Evolutionary conservation across 2,113 vertebrate species (phyloP).

Genomic region (Murina feae): DNA sequence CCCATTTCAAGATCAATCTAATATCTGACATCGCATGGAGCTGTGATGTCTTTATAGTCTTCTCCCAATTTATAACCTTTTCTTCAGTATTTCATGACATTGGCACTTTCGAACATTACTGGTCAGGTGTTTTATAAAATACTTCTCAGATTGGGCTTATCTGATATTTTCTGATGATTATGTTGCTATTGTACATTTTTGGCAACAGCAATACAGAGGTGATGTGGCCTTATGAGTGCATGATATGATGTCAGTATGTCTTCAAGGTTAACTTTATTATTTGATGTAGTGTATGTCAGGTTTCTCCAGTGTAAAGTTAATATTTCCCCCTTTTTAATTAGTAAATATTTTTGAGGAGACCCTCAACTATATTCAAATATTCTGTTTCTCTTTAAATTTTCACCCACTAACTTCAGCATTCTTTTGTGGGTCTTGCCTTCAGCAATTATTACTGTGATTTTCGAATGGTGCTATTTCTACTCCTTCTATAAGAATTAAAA

Average conservation of each 20-base stretch:
- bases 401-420: not conserved
- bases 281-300: not conserved
- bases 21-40: not conserved
- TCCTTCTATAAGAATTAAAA: not conserved
- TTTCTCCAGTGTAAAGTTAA: not conserved
- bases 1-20: not conserved
- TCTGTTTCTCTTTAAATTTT: not conserved
- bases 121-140: not conserved
- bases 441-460: not conserved
- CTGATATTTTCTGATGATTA: not conserved
- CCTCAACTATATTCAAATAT: not conserved
- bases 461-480: not conserved
- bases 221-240: not conserved
- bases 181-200: not conserved
- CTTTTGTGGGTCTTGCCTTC: not conserved
- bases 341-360: not conserved
- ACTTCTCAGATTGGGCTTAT: not conserved
- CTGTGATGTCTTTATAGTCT: not conserved
- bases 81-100: not conserved
- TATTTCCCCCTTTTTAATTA: not conserved
- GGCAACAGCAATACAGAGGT: not conserved
- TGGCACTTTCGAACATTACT: not conserved
- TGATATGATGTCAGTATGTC: not conserved
- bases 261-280: not conserved
- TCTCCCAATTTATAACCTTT: not conserved